A percentile compares a stretch with the other conserved stretches of the same genome.
phyloP scores from a whole-genome alignment of 2,113 vertebrate genomes.

The Marcusenius ussheri region DNA sequence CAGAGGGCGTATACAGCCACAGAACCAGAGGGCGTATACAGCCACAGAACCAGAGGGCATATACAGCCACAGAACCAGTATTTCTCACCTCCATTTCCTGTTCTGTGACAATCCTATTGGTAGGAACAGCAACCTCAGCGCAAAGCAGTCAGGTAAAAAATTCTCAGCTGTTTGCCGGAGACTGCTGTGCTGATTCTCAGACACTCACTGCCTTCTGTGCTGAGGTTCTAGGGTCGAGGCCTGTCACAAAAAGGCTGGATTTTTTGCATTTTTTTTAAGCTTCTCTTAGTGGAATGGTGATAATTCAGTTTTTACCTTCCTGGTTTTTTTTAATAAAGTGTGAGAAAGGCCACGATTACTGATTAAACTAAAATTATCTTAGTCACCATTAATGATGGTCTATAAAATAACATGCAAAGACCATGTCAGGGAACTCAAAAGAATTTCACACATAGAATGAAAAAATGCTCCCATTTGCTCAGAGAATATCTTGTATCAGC shows the following conservation, averaged over 20 bases:
- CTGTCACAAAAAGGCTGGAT: not conserved
- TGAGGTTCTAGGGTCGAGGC: not conserved
- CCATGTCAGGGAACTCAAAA: not conserved
- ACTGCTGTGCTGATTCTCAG: not conserved
- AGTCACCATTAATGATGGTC: not conserved
- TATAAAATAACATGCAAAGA: not conserved
- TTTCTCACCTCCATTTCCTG: not conserved
- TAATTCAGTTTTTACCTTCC: not conserved
- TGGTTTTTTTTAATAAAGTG: not conserved
- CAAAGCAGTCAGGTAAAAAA: not conserved
- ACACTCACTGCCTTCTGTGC: not conserved
- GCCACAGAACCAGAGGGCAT: too few species aligned
- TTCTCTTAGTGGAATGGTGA: not conserved
- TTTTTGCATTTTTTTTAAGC: not conserved
- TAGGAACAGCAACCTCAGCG: not conserved
- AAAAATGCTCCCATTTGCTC: not conserved
- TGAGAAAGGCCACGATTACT: not conserved
- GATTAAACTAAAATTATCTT: not conserved
- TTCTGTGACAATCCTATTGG: not conserved
- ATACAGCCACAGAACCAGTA: not conserved
- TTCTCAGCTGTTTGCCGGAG: not conserved
- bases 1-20: not conserved
- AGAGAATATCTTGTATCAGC: not conserved
- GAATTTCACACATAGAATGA: not conserved
- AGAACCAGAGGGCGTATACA: not conserved